phyloP scores from a whole-genome alignment of 2,888 invertebrate species.

The Melieria omissa region DNA sequence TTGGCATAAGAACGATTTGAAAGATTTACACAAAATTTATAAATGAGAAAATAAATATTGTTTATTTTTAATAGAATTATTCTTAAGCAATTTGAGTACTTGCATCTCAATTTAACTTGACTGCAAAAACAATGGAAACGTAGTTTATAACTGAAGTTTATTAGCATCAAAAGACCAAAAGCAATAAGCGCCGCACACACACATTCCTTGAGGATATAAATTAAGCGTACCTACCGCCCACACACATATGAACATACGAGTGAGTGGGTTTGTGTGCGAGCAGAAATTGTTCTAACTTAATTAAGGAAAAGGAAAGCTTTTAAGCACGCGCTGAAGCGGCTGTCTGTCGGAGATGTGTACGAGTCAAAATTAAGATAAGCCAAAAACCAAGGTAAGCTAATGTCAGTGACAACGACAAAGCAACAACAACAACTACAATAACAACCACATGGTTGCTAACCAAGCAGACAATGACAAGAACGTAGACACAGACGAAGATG shows the following conservation, averaged over 20 bases:
- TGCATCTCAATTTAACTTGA: too few relatives aligned
- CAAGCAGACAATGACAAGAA: too few relatives aligned
- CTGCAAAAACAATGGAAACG: too few relatives aligned
- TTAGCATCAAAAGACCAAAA: background rate
- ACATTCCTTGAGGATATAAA: background rate
- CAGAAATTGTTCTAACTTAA: constrained; percentile 58
- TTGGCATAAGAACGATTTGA: too few relatives aligned
- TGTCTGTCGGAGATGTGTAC: too few relatives aligned
- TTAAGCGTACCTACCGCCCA: background rate
- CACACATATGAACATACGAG: background rate
- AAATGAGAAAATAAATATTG: too few relatives aligned
- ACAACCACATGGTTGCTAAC: too few relatives aligned
- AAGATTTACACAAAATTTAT: too few relatives aligned
- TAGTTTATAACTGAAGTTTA: too few relatives aligned
- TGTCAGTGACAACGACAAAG: background rate
- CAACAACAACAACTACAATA: background rate
- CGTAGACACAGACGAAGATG: background rate
- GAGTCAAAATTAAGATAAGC: constrained; percentile 49
- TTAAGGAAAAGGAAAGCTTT: constrained; percentile 60
- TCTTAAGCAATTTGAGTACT: too few relatives aligned
- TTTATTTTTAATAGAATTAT: too few relatives aligned
- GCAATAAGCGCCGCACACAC: background rate
- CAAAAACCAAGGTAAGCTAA: constrained; percentile 44
- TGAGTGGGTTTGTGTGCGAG: background rate
- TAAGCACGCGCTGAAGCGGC: constrained; percentile 30